These are phyloP conservation scores for Geotrupes spiniger DNA, from an alignment of 2,888 invertebrate genomes.

Conservation along the genomic window DNA sequence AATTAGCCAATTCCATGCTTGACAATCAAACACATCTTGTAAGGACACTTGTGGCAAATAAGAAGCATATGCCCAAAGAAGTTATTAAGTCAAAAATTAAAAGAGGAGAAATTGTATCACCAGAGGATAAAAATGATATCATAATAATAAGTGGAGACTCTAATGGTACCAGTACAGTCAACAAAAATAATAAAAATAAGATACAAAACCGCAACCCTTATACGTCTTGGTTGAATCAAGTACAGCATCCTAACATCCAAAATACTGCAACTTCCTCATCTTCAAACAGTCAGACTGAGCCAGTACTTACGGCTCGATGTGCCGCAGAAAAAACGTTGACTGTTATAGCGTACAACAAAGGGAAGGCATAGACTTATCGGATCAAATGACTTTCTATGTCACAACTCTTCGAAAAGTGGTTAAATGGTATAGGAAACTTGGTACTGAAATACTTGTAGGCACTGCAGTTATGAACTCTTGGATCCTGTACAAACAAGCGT, in stretches of 20 bases:
- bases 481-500: conserved; percentile 27
- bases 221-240: too few relatives aligned
- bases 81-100: too few relatives aligned
- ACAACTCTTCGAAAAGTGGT: conserved; percentile 32
- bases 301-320: neutral
- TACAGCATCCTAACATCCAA: too few relatives aligned
- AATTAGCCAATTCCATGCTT: conserved; percentile 24
- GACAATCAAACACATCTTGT: conserved; percentile 37
- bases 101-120: too few relatives aligned
- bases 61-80: too few relatives aligned
- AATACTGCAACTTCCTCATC: too few relatives aligned
- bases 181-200: conserved; percentile 28
- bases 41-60: conserved; percentile 31
- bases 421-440: conserved; percentile 31
- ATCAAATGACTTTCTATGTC: too few relatives aligned
- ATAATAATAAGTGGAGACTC: too few relatives aligned
- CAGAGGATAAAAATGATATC: too few relatives aligned
- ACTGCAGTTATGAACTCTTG: too few relatives aligned
- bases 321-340: conserved; percentile 30
- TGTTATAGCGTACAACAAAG: conserved; percentile 35
- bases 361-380: conserved; percentile 38
- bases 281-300: conserved; percentile 2
- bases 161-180: conserved; percentile 26
- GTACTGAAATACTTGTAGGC: conserved; percentile 25
- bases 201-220: conserved; percentile 27